A percentile compares a stretch with the other conserved stretches of the same genome.
phyloP scores from a whole-genome alignment of 2,888 invertebrate genomes.

The Ceramica pisi region DNA sequence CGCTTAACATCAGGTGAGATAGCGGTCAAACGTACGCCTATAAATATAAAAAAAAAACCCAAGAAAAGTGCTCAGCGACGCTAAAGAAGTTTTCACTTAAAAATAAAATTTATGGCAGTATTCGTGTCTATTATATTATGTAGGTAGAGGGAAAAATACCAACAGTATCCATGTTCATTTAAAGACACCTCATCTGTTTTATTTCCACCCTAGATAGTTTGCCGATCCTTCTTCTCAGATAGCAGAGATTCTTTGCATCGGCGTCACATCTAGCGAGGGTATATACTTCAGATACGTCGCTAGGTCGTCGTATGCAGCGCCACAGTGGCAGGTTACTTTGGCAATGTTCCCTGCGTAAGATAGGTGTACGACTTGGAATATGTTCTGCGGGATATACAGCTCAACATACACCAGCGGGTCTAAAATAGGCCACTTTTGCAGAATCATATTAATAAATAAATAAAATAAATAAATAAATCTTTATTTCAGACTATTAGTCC shows the following conservation, averaged over 20 bases:
- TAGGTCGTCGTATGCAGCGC: constrained; percentile 52
- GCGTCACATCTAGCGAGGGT: constrained; percentile 7
- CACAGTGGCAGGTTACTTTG: constrained; percentile 81
- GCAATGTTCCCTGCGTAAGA: constrained; percentile 78
- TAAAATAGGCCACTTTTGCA: too few species aligned
- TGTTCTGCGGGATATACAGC: constrained; percentile 21
- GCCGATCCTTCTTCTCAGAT: neutral
- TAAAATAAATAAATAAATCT: too few species aligned
- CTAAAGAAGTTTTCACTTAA: too few species aligned
- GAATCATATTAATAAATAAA: too few species aligned
- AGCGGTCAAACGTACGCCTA: too few species aligned
- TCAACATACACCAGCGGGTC: too few species aligned
- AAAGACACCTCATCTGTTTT: neutral
- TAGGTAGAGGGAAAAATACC: neutral
- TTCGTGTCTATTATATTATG: too few species aligned
- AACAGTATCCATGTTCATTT: neutral
- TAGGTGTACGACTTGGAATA: constrained; percentile 73
- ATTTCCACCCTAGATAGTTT: neutral
- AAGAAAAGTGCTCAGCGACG: too few species aligned
- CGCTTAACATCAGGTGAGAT: too few species aligned
- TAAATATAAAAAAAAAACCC: too few species aligned
- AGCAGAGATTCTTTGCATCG: neutral
- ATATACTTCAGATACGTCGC: constrained; percentile 10
- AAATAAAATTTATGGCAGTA: too few species aligned
- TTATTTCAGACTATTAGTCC: too few species aligned